phyloP scores from a whole-genome alignment of 2,113 vertebrate genomes.

The Rissa tridactyla region DNA sequence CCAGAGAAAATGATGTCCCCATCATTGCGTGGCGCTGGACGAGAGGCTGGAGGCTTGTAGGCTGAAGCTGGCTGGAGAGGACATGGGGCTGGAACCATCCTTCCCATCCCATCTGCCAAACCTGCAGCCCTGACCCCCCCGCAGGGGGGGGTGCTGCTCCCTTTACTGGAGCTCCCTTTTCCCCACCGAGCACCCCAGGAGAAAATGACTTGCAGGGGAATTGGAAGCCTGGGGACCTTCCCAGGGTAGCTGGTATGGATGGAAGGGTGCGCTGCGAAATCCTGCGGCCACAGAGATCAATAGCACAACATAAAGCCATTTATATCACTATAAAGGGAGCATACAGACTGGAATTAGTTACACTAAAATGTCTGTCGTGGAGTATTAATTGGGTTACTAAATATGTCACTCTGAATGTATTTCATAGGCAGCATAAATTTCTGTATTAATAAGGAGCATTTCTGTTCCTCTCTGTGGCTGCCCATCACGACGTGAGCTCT shows the following conservation, averaged over 20 bases:
- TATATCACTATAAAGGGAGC: constrained; percentile 6
- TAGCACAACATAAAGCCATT: background rate
- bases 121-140: background rate
- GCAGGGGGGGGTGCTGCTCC: accelerated
- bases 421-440: constrained; percentile 45
- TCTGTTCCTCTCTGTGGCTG: background rate
- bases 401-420: background rate
- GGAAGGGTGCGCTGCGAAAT: background rate
- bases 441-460: background rate
- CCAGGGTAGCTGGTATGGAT: accelerated
- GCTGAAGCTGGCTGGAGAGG: background rate
- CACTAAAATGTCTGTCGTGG: background rate
- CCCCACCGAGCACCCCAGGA: background rate
- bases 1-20: background rate
- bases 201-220: background rate
- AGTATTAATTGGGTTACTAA: constrained; percentile 60
- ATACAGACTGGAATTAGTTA: constrained; percentile 30
- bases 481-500: accelerated
- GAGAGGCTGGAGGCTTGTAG: background rate
- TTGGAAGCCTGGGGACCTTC: background rate
- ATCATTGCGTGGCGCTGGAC: too few relatives aligned
- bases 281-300: background rate
- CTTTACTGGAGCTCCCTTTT: background rate
- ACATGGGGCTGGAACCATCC: accelerated
- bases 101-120: background rate